Conservation (phyloP, 2,888 invertebrate genomes). For the Agrilus mali region DNA sequence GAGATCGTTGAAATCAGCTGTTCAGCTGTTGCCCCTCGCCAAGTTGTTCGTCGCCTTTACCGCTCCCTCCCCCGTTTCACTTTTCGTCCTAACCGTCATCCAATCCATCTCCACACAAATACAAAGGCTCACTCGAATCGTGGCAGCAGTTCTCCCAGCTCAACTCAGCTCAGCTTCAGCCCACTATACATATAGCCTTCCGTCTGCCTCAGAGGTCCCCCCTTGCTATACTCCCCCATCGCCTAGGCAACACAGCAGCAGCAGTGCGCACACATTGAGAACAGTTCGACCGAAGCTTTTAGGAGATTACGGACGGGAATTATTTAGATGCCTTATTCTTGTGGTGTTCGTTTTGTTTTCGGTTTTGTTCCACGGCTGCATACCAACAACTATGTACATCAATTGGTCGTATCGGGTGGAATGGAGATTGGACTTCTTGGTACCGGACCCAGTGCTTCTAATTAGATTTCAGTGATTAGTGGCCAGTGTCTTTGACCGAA, state of each 20-base stretch:
- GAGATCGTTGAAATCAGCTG: too few relatives aligned
- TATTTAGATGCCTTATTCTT: constrained; percentile 9
- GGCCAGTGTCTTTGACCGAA: too few relatives aligned
- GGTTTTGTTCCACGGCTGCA: neutral
- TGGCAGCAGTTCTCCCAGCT: constrained; percentile 17
- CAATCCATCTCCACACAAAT: too few relatives aligned
- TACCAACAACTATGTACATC: neutral
- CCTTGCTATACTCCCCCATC: constrained; percentile 8
- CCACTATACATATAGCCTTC: constrained; percentile 14
- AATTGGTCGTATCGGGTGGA: neutral
- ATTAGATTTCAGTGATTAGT: constrained; percentile 4
- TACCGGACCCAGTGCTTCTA: neutral
- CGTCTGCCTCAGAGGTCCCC: constrained; percentile 10
- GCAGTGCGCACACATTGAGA: constrained; percentile 11
- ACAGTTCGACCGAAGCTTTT: constrained; percentile 15
- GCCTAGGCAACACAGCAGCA: constrained; percentile 16
- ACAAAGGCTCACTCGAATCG: too few relatives aligned
- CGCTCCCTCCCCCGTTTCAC: constrained; percentile 1
- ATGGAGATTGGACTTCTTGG: too few relatives aligned
- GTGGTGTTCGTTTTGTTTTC: neutral
- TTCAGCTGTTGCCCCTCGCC: constrained; percentile 1
- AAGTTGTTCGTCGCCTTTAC: neutral
- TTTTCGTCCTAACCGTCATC: too few relatives aligned
- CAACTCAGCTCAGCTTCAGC: constrained; percentile 8
- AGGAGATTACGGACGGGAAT: constrained; percentile 13